Evolutionary conservation across 1,140 invertebrate genomes (phyloP), one percentile per base, ranked within the genome.

Genomic region (Eupeodes corollae): DNA sequence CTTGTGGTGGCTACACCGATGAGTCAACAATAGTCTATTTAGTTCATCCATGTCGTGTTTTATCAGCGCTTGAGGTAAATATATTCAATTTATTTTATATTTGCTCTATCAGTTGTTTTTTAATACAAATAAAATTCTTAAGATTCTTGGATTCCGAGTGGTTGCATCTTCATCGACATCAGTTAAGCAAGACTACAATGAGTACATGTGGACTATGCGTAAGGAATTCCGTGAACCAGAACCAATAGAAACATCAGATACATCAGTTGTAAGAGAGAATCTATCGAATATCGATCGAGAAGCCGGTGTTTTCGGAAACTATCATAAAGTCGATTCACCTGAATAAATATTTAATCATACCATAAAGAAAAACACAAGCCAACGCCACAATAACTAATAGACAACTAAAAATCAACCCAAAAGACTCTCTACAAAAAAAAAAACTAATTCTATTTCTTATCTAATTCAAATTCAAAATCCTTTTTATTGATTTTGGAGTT

Each of bases 171-270:
- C 85, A 50, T 87, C 84, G 42, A 86, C 84, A 48, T 79, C 82
- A 50, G 82, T 87, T 30, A 87, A 88, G 68, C 84, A 87, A 70
- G 84, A 88, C 63, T 86, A 88, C 61, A 88, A 87, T 75, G 84
- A 88, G 59, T 87, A 88, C 57, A 88, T 88, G 84, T 90, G 87
- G 87, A 90, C 87, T 68, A 86, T 89, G 83, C 82, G 85, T 75
- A 86, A 86, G 70, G 85, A 88, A 55, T 88, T 88, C 69, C 73
- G 79, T 44, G 86, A 88, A 60, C 85, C 85, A 38, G 86, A 90
- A 65, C 79, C 78, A 19, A 70, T 73, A 33, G 75, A 77, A 47
- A 69, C 77, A 14, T 68, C 72, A 45, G 69, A 67, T 18, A 72
- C 75, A 51, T 71, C 75, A 53, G 74, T 77, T 42, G 75, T 77